Conservation (phyloP, 2,797 vertebrate genomes). For the Diglossa cyanea region DNA sequence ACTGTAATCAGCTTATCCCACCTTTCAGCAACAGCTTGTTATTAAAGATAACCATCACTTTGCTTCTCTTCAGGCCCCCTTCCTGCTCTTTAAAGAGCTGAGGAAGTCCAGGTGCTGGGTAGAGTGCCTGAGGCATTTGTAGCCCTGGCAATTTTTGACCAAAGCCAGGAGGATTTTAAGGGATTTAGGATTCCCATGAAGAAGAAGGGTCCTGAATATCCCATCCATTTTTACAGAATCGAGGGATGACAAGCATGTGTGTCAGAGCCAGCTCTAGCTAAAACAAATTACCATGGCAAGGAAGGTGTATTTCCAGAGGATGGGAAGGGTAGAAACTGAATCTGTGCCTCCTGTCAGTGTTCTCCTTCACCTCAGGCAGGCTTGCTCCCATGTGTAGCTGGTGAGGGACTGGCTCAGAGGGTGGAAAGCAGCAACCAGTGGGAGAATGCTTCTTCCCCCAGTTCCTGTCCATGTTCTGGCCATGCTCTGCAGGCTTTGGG, state of each 20-base stretch:
- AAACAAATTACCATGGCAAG: not conserved
- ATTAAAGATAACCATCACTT: constrained; percentile 13
- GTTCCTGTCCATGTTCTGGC: not conserved
- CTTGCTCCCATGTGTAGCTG: not conserved
- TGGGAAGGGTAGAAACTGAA: not conserved
- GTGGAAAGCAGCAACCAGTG: not conserved
- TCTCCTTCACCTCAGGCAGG: not conserved
- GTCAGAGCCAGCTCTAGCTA: not conserved
- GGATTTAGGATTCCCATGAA: not conserved
- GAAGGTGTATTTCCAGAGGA: not conserved
- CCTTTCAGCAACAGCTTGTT: constrained; percentile 19
- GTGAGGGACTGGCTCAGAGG: not conserved
- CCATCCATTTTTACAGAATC: not conserved
- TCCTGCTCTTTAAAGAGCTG: not conserved
- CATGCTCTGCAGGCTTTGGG: not conserved
- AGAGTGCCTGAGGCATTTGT: not conserved
- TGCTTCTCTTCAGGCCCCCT: not conserved
- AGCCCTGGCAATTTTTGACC: not conserved
- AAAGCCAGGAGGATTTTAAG: not conserved
- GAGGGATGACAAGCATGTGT: not conserved
- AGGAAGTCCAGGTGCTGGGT: not conserved
- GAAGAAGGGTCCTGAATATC: not conserved
- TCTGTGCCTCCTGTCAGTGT: not conserved
- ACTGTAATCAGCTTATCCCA: constrained; percentile 11
- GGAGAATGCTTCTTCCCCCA: not conserved